Evolutionary conservation across 2,888 invertebrate genomes (phyloP).

Genomic region (Mesorhabditis spiculigera): DNA sequence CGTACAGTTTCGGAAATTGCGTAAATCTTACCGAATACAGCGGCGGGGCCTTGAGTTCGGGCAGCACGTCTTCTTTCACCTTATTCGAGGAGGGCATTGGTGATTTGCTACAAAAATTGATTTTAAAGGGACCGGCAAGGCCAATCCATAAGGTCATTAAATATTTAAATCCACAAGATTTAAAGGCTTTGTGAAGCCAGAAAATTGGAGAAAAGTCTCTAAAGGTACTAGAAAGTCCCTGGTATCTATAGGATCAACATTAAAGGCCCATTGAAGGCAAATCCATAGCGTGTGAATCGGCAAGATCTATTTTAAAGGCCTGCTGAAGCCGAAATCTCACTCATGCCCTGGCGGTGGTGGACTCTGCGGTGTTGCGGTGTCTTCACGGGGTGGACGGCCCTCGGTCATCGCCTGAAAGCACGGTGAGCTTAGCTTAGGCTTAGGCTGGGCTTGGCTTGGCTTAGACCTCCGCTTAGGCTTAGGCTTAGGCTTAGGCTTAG

Average conservation of each 20-base stretch:
- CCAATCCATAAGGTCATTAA: no score
- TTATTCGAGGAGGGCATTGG: background rate
- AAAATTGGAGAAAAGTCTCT: no score
- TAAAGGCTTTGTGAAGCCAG: no score
- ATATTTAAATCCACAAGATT: no score
- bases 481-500: constrained; percentile 6
- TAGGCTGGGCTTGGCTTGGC: background rate
- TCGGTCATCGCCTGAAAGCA: constrained; percentile 4
- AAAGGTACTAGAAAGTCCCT: no score
- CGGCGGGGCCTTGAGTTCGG: background rate
- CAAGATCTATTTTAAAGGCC: background rate
- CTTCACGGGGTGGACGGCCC: background rate
- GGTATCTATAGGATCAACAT: no score
- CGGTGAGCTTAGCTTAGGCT: background rate
- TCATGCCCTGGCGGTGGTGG: background rate
- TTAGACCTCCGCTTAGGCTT: background rate
- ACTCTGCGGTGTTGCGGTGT: constrained; percentile 3
- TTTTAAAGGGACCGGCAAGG: background rate
- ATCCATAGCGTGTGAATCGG: no score
- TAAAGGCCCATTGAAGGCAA: no score
- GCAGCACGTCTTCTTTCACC: background rate
- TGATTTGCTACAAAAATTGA: background rate
- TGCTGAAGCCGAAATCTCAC: background rate
- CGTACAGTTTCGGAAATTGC: no score
- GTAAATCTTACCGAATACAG: background rate